Conservation (phyloP, 1,140 invertebrate genomes). For the Vanessa atalanta region DNA sequence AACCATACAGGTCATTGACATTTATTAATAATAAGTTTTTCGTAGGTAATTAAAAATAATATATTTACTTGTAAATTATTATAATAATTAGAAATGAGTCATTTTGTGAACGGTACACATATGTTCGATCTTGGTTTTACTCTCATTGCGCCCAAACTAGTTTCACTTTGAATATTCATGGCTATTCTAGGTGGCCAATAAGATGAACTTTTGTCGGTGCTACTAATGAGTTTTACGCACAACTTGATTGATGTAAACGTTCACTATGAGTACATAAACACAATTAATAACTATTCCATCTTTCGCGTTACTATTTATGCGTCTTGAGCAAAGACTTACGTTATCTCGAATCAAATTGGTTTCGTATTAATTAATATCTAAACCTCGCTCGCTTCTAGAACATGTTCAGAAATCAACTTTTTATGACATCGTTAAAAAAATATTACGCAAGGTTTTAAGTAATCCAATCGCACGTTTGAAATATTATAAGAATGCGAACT, state of each 20-base stretch:
- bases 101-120: too few relatives aligned
- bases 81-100: too few relatives aligned
- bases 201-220: too few relatives aligned
- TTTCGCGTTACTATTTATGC: background rate
- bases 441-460: slow-evolving; percentile 4
- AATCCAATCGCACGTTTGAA: background rate
- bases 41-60: too few relatives aligned
- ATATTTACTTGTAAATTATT: too few relatives aligned
- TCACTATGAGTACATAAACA: background rate
- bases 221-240: background rate
- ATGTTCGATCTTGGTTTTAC: too few relatives aligned
- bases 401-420: slow-evolving; percentile 4
- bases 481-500: background rate
- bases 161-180: too few relatives aligned
- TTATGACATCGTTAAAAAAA: slow-evolving; percentile 6
- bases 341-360: background rate
- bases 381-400: background rate
- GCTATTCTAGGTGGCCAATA: too few relatives aligned
- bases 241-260: background rate
- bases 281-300: background rate
- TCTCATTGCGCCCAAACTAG: too few relatives aligned
- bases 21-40: too few relatives aligned
- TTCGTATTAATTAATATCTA: slow-evolving; percentile 4
- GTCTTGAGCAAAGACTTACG: background rate
- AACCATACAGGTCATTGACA: too few relatives aligned